Percentiles rank a stretch among this genome's conserved stretches.
Conservation (phyloP, 2,113 vertebrate species). For the Myiozetetes cayanensis region DNA sequence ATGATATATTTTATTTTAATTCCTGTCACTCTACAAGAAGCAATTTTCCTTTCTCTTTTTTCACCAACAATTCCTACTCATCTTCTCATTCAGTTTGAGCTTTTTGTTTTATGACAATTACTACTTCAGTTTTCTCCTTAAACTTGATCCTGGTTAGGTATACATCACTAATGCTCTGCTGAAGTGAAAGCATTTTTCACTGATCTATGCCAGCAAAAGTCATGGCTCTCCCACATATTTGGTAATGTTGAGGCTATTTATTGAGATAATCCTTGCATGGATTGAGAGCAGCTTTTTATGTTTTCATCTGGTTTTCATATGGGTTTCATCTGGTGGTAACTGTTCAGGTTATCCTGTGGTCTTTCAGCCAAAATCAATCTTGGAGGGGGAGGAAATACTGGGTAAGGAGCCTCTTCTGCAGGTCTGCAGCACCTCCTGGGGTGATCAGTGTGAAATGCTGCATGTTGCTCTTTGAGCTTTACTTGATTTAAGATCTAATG, state of each 20-base stretch:
- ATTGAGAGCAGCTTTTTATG: not conserved
- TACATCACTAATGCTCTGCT: not conserved
- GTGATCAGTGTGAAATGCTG: not conserved
- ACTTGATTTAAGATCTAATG: not conserved
- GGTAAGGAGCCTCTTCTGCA: not conserved
- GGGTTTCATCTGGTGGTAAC: not conserved
- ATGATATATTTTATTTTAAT: not conserved
- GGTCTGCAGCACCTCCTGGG: not conserved
- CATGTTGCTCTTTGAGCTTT: not conserved
- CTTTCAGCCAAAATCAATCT: not conserved
- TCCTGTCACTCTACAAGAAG: not conserved
- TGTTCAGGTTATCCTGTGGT: not conserved
- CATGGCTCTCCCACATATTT: rapidly evolving
- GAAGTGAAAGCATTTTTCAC: not conserved
- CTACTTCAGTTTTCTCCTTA: not conserved
- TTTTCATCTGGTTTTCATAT: not conserved
- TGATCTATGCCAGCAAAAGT: not conserved
- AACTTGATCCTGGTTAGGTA: not conserved
- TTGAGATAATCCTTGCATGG: not conserved
- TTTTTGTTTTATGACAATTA: not conserved
- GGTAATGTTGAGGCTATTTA: not conserved
- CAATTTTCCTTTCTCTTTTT: not conserved
- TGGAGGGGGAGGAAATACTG: not conserved
- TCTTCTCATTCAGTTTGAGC: not conserved
- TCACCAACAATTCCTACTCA: not conserved